phyloP scores from a whole-genome alignment of 2,797 vertebrate species.

The Danio albolineatus region DNA sequence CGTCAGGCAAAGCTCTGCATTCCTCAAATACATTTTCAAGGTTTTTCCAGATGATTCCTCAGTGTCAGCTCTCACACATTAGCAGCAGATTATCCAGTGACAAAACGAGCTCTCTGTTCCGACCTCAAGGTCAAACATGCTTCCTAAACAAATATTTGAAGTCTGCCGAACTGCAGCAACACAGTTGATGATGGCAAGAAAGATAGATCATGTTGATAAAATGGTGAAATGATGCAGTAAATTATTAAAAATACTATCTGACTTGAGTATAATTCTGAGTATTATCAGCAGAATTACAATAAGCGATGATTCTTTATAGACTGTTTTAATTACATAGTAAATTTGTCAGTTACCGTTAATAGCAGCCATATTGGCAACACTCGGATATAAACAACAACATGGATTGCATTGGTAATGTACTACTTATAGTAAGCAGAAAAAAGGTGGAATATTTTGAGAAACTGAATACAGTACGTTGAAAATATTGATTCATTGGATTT shows the following conservation, averaged over 20 bases:
- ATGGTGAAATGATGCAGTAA: background rate
- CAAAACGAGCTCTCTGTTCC: slow-evolving; percentile 4
- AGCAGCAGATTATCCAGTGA: background rate
- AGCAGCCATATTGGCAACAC: too few relatives aligned
- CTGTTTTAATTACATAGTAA: too few relatives aligned
- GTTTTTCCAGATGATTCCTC: slow-evolving; percentile 5
- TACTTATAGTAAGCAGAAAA: too few relatives aligned
- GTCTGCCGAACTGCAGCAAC: background rate
- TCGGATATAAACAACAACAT: too few relatives aligned
- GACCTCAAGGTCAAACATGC: background rate
- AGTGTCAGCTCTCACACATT: slow-evolving; percentile 4
- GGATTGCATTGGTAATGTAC: too few relatives aligned
- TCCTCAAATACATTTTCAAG: background rate
- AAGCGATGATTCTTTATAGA: too few relatives aligned
- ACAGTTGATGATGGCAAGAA: background rate
- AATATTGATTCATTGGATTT: too few relatives aligned
- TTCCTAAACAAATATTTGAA: slow-evolving; percentile 1
- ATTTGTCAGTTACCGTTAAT: too few relatives aligned
- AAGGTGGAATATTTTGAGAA: too few relatives aligned
- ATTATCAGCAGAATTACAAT: background rate
- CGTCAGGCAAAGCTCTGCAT: background rate
- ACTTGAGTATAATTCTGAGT: too few relatives aligned
- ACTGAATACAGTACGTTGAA: too few relatives aligned
- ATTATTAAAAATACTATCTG: background rate
- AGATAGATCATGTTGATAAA: background rate